These are phyloP conservation scores for Esox masquinongy DNA, from an alignment of 2,797 vertebrate genomes.

Conservation along the genomic window DNA sequence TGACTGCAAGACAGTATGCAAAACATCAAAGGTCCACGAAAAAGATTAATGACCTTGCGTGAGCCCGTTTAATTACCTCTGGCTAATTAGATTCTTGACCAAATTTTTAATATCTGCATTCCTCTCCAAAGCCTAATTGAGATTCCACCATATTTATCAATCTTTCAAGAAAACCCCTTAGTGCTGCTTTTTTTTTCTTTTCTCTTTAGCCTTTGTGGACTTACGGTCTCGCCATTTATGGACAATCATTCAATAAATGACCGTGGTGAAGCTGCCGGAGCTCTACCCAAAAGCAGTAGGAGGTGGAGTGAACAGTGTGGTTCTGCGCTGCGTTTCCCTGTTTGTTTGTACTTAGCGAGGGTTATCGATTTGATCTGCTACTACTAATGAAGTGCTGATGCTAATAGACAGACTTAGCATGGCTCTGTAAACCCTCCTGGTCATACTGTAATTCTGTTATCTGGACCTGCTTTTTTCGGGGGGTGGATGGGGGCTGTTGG, in stretches of 20 bases:
- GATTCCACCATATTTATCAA: conserved; percentile 99
- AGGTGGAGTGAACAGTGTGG: conserved; percentile 68
- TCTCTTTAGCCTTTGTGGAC: conserved; percentile 72
- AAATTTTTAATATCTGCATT: conserved; percentile 99
- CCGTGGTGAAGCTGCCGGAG: conserved; percentile 36
- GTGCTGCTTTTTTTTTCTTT: conserved; percentile 77
- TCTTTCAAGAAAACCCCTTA: conserved; percentile 84
- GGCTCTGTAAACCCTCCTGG: conserved; percentile 76
- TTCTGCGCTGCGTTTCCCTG: conserved; percentile 64
- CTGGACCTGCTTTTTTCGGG: conserved; percentile 60
- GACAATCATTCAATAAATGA: conserved; percentile 86
- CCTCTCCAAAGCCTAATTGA: conserved; percentile 92
- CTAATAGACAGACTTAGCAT: conserved; percentile 85
- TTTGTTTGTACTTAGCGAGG: conserved; percentile 80
- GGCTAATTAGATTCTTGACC: conserved; percentile 99
- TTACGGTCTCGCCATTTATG: conserved; percentile 80
- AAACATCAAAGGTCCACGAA: conserved; percentile 99
- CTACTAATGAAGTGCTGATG: conserved; percentile 82
- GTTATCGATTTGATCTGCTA: conserved; percentile 81
- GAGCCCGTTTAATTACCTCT: conserved; percentile 99
- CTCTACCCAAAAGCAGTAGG: conserved; percentile 66
- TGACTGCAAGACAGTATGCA: conserved; percentile 99
- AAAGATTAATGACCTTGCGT: conserved; percentile 99
- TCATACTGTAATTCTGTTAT: conserved; percentile 86
- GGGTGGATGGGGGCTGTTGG: too few species aligned